phyloP scores from a whole-genome alignment of 1,140 invertebrate species.

The Drosophila yakuba region DNA sequence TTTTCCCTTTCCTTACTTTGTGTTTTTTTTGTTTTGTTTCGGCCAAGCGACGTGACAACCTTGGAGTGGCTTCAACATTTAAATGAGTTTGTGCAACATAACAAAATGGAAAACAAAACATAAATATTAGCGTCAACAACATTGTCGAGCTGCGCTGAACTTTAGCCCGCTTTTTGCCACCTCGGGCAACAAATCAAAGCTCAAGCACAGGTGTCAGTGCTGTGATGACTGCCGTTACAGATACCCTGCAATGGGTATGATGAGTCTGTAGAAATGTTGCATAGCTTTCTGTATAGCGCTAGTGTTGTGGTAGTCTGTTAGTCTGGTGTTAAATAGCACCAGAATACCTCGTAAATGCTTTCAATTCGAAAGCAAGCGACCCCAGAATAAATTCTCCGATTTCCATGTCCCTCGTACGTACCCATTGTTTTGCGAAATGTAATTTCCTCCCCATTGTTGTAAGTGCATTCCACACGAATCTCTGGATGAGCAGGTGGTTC shows the following conservation, averaged over 20 bases:
- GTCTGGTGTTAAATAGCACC: background rate
- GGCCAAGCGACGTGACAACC: constrained; percentile 36
- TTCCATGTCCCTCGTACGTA: background rate
- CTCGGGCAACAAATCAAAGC: constrained; percentile 22
- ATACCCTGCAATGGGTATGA: constrained; percentile 6
- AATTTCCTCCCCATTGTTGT: constrained; percentile 65
- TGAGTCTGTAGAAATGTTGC: too few relatives aligned
- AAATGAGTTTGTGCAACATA: constrained; percentile 57
- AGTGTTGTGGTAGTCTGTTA: too few relatives aligned
- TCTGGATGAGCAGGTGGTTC: constrained; percentile 13
- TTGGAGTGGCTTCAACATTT: constrained; percentile 58
- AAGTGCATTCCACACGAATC: constrained; percentile 9
- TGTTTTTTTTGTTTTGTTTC: background rate
- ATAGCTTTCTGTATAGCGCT: too few relatives aligned
- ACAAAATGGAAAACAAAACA: constrained; percentile 25
- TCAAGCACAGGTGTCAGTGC: constrained; percentile 40
- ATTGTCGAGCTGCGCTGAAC: constrained; percentile 20
- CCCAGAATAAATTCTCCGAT: too few relatives aligned
- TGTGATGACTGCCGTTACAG: background rate
- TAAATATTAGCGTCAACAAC: constrained; percentile 37
- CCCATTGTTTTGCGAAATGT: constrained; percentile 60
- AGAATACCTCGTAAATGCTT: background rate
- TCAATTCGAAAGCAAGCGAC: too few relatives aligned
- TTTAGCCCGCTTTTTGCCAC: constrained; percentile 17
- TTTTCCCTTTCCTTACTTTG: background rate